Base-by-base conservation (phyloP, 2,888 invertebrate species). In the Noctua pronuba region DNA sequence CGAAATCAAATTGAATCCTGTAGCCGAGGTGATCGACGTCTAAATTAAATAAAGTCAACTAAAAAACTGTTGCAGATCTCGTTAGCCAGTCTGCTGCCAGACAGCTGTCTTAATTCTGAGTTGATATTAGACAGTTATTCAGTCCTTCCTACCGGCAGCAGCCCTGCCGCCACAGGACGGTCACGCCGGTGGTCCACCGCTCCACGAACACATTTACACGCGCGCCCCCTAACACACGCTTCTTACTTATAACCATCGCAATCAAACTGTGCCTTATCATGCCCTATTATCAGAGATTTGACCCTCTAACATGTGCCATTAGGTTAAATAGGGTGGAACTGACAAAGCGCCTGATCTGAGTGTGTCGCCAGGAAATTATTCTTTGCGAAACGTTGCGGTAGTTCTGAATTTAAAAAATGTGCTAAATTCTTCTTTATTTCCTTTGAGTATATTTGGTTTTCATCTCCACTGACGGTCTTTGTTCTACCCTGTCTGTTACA, bases 151-250 rank as follows among this genome's bases (percentile, higher is more conserved):
- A 38, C 11, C 0, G 16, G 70, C 65, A 24, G 67, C 75, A 88
- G 55, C 88, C 88, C 88, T 88, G 62, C 2, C 10, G 5, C 13
- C 16, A 31, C 21, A 21, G 35, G 18, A n/a, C 31, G 82, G 82
- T 86, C 84, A 87, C 89, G 88, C 82, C 65, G 88, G 88, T 88
- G 89, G 88, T 88, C 88, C 64, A 62, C 44, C 62, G 65, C 77
- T 79, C 49, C 88, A 87, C 81, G 81, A 86, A 52, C 77, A 83
- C 89, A 88, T 88, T 88, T 86, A 88, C 88, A 88, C 88, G 89
- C 75, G 75, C 75, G 88, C 82, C 89, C 88, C 82, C 79, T 81
- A 84, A 80, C 86, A 80, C 77, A 64, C 73, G 77, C 44, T 71
- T 58, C 16, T 66, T 77, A 72, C 66, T 79, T 84, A 86, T 83